phyloP scores from a whole-genome alignment of 1,140 invertebrate genomes.

The Bradynema listronoti region DNA sequence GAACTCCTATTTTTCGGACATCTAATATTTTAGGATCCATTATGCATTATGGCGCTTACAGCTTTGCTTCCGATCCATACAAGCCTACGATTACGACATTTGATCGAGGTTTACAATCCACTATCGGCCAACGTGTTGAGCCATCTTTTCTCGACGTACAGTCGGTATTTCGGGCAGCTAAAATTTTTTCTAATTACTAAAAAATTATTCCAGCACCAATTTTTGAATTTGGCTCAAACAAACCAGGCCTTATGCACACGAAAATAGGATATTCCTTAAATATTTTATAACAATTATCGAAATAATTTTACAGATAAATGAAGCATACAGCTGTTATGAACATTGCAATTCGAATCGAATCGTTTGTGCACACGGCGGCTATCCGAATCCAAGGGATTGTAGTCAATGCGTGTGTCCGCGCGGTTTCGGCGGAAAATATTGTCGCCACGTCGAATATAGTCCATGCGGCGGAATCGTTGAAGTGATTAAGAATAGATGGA shows the following conservation, averaged over 20 bases:
- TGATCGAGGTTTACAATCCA: constrained; percentile 41
- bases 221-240: too few species aligned
- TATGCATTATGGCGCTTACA: constrained; percentile 55
- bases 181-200: constrained; percentile 4
- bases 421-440: constrained; percentile 41
- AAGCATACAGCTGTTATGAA: constrained; percentile 47
- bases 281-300: background rate
- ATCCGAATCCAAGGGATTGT: constrained; percentile 53
- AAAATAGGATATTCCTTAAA: background rate
- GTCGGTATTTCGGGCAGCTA: constrained; percentile 32
- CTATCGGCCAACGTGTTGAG: constrained; percentile 49
- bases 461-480: constrained; percentile 43
- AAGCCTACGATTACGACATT: constrained; percentile 52
- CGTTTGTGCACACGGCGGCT: constrained; percentile 45
- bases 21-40: constrained; percentile 41
- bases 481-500: too few species aligned
- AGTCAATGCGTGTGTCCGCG: constrained; percentile 42
- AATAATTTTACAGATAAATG: constrained; percentile 44
- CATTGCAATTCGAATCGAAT: constrained; percentile 33
- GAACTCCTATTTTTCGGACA: background rate
- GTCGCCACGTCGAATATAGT: constrained; percentile 34
- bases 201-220: constrained; percentile 1
- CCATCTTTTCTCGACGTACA: constrained; percentile 53
- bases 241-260: too few species aligned
- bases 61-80: constrained; percentile 51